Evolutionary conservation across 2,113 vertebrate genomes (phyloP).

Genomic region (Rafetus swinhoei): DNA sequence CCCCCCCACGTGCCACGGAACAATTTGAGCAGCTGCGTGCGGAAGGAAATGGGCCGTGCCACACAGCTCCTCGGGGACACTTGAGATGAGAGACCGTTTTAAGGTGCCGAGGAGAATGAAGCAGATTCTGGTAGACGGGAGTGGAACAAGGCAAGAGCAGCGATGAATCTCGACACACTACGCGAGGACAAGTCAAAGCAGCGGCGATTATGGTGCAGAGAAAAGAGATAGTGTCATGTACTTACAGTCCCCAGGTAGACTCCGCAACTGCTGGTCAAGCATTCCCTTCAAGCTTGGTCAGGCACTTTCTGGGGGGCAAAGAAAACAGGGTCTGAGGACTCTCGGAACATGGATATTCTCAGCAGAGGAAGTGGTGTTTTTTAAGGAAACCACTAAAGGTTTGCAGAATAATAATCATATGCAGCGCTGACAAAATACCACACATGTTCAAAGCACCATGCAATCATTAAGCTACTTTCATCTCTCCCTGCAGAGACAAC

Average conservation of each 20-base stretch:
- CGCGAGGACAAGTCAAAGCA: constrained; percentile 45
- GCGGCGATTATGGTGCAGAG: constrained; percentile 36
- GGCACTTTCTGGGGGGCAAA: constrained; percentile 35
- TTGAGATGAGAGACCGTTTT: constrained; percentile 44
- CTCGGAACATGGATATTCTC: background rate
- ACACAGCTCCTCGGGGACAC: background rate
- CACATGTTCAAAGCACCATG: accelerated
- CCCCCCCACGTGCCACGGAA: accelerated
- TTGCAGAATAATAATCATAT: background rate
- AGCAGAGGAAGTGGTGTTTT: background rate
- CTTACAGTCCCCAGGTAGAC: background rate
- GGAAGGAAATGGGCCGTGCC: background rate
- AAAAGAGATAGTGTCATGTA: background rate
- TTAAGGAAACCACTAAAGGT: background rate
- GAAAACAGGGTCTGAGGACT: constrained; percentile 43
- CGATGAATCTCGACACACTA: constrained; percentile 51
- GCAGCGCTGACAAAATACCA: background rate
- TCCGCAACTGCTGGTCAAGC: accelerated
- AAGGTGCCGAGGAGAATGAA: constrained; percentile 37
- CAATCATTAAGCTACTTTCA: constrained; percentile 4
- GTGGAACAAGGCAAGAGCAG: constrained; percentile 30
- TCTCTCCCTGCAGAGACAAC: background rate
- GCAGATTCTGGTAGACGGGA: constrained; percentile 46
- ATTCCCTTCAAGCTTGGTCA: background rate
- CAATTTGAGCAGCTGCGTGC: background rate